phyloP scores from a whole-genome alignment of 2,797 vertebrate species.

The Glyptemys insculpta region DNA sequence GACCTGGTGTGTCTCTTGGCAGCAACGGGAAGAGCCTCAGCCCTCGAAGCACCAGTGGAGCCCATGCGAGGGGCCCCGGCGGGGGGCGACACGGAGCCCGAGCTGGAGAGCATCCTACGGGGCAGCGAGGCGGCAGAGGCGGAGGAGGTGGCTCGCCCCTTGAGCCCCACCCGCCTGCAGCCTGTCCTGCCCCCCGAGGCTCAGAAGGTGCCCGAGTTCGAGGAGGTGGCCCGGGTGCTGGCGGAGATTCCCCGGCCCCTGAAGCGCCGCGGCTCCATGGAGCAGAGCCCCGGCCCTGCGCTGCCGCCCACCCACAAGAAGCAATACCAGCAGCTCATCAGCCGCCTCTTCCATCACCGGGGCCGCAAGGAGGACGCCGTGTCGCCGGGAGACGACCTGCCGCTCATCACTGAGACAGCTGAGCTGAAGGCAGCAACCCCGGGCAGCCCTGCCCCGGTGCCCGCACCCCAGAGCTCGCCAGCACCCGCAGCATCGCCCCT shows the following conservation, averaged over 20 bases:
- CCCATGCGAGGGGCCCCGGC: constrained; percentile 26
- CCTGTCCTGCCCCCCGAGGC: constrained; percentile 87
- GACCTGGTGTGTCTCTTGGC: neutral
- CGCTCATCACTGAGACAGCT: constrained; percentile 45
- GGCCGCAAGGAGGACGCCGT: neutral
- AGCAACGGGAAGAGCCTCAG: neutral
- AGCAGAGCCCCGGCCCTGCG: constrained; percentile 77
- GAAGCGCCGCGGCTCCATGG: constrained; percentile 88
- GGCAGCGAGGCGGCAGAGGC: constrained; percentile 22
- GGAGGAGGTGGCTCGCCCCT: constrained; percentile 82
- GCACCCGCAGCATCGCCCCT: neutral
- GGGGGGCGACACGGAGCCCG: neutral
- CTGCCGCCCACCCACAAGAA: constrained; percentile 82
- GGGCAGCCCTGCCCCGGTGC: neutral
- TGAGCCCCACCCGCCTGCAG: constrained; percentile 92
- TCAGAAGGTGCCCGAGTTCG: constrained; percentile 77
- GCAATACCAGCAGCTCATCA: constrained; percentile 91
- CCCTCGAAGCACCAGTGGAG: neutral
- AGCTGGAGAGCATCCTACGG: constrained; percentile 56
- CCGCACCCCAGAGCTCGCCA: neutral
- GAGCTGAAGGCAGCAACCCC: constrained; percentile 38
- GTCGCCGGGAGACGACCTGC: constrained; percentile 50
- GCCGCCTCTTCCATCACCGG: constrained; percentile 85
- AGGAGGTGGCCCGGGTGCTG: constrained; percentile 86
- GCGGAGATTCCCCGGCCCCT: constrained; percentile 91